A percentile compares a stretch with the other conserved stretches of the same genome.
Evolutionary conservation across 2,113 vertebrate species (phyloP).

Genomic region (Cranoglanis bouderius): DNA sequence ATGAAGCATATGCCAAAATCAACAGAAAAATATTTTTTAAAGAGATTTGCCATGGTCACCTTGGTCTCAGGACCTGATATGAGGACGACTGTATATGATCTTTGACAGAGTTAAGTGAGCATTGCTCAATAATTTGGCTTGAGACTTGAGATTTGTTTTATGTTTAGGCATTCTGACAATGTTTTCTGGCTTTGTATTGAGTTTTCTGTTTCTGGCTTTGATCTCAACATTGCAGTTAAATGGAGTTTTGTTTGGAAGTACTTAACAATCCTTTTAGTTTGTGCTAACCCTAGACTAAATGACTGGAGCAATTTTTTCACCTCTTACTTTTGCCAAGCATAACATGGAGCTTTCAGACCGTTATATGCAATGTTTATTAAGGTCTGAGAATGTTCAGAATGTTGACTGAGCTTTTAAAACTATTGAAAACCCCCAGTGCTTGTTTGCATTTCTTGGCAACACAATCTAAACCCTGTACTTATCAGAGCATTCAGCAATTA

Average conservation of each 20-base stretch:
- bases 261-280: not conserved
- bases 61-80: not conserved
- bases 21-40: not conserved
- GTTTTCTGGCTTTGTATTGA: not conserved
- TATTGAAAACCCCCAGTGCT: constrained; percentile 7
- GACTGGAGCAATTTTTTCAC: not conserved
- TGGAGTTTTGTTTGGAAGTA: constrained; percentile 13
- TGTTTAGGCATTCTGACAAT: not conserved
- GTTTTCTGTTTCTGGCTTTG: not conserved
- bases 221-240: not conserved
- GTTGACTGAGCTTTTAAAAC: not conserved
- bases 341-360: not conserved
- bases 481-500: not conserved
- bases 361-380: constrained; percentile 21
- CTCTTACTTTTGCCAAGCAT: not conserved
- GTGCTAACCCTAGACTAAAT: not conserved
- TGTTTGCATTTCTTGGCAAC: constrained; percentile 41
- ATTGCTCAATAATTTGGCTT: not conserved
- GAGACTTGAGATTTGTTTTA: not conserved
- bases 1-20: not conserved
- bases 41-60: not conserved
- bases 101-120: not conserved
- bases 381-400: constrained; percentile 42
- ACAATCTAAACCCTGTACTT: not conserved
- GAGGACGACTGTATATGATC: not conserved